Evolutionary conservation across 2,797 vertebrate species (phyloP), one percentile per base, ranked within the genome.

Genomic region (Echiichthys vipera): DNA sequence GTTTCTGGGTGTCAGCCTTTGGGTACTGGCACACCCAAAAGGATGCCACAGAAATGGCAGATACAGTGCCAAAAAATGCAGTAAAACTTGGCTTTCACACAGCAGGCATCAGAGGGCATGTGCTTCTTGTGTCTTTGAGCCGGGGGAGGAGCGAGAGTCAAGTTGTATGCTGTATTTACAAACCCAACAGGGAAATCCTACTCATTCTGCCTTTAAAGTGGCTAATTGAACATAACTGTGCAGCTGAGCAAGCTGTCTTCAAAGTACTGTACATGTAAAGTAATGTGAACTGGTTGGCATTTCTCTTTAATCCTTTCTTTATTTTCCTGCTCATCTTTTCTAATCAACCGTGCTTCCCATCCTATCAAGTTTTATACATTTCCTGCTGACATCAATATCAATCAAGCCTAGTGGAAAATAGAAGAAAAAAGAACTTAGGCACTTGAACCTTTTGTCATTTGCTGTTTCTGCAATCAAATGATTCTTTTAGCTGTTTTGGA

Each of bases 401-500:
- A 65, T 57, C 14, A 73, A 64, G 69, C 40, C 3, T 37, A 27
- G 20, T 29, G 42, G 9, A 53, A 65, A 67, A 71, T 75, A 63
- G 29, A n/a, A 63, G 34, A 40, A 22, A 10, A 8, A 43, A n/a
- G 20, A 43, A 43, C n/a, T 0, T 22, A 13, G 8, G 1, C 53
- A 45, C 4, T 67, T 34, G 11, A n/a, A 24, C 18, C 20, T 79
- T 4, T 27, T 40, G 30, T 46, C 20, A 20, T 63, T 17, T 24
- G 8, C 24, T 74, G 11, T 43, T 15, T 54, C 15, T 34, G 17
- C 4, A 14, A 27, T 24, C 5, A 25, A 7, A 8, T 36, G 36
- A 58, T 34, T 32, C 14, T 45, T 5, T 46, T 12, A 3, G 49
- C 27, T 50, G 22, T 27, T 42, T 24, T 36, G 18, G 30, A 50